These are phyloP conservation scores for Furnarius figulus DNA, from an alignment of 2,113 vertebrate species.

Conservation along the genomic window DNA sequence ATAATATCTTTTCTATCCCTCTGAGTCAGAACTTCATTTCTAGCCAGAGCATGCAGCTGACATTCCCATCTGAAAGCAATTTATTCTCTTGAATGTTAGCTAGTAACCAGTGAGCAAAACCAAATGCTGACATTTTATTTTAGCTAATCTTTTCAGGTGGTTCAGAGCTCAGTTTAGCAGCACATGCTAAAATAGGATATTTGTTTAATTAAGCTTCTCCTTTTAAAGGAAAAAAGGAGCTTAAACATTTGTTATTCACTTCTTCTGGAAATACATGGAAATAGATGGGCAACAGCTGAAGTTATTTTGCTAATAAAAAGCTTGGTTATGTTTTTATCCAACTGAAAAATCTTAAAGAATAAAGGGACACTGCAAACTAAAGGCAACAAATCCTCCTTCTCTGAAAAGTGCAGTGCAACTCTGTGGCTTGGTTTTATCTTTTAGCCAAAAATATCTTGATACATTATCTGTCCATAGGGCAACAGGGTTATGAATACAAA, in stretches of 20 bases:
- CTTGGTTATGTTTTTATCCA: background rate
- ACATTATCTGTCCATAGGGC: background rate
- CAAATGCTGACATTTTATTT: conserved; percentile 23
- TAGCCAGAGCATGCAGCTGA: conserved; percentile 16
- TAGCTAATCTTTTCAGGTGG: background rate
- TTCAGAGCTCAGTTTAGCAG: background rate
- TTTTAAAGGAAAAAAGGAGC: background rate
- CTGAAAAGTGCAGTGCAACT: background rate
- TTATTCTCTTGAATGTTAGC: background rate
- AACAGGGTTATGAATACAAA: background rate
- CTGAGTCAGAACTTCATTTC: conserved; percentile 19
- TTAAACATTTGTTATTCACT: background rate
- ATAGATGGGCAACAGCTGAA: background rate
- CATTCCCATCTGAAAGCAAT: conserved; percentile 20
- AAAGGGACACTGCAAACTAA: background rate
- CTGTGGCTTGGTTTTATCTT: background rate
- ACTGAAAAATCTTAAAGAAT: background rate
- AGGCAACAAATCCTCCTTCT: background rate
- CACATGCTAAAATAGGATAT: background rate
- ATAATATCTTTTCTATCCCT: background rate
- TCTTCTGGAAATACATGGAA: background rate
- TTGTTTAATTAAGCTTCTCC: background rate
- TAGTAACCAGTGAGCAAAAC: background rate
- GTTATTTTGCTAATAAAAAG: background rate
- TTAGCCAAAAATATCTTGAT: background rate